Conservation (phyloP, 2,113 vertebrate species). For the Sphyrna mokarran region DNA sequence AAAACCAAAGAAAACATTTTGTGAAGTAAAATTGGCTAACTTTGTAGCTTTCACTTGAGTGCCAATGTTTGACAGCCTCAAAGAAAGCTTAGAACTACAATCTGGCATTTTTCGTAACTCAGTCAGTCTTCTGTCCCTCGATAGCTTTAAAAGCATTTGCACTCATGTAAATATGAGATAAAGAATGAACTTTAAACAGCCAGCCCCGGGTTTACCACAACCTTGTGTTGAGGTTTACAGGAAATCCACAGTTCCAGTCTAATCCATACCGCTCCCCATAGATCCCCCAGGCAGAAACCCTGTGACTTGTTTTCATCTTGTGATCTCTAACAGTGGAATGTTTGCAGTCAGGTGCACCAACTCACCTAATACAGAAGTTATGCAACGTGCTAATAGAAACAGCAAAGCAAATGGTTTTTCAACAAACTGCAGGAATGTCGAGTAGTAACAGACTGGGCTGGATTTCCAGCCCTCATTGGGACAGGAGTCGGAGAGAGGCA, state of each 20-base stretch:
- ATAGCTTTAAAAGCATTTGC: not conserved
- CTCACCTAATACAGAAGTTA: not conserved
- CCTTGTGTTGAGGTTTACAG: constrained; percentile 10
- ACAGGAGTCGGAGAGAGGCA: not conserved
- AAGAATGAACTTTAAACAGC: constrained; percentile 28
- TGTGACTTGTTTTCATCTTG: constrained; percentile 56
- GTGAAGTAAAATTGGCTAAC: not conserved
- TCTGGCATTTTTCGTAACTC: not conserved
- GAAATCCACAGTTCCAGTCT: constrained; percentile 42
- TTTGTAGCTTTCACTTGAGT: not conserved
- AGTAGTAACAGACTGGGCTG: not conserved
- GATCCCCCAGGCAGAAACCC: constrained; percentile 49
- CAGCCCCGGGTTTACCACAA: not conserved
- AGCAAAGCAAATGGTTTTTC: not conserved
- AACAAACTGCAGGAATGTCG: not conserved
- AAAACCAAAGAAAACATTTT: not conserved
- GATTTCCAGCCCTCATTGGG: not conserved
- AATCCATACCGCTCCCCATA: constrained; percentile 52
- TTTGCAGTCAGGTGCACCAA: constrained; percentile 46
- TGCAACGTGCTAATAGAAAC: not conserved
- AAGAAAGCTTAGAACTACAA: not conserved
- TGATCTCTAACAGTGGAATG: constrained; percentile 46
- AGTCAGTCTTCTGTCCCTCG: not conserved
- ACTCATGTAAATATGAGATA: not conserved
- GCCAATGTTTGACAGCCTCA: not conserved